Conservation (phyloP, 2,888 invertebrate species). For the Eupithecia abbreviata region DNA sequence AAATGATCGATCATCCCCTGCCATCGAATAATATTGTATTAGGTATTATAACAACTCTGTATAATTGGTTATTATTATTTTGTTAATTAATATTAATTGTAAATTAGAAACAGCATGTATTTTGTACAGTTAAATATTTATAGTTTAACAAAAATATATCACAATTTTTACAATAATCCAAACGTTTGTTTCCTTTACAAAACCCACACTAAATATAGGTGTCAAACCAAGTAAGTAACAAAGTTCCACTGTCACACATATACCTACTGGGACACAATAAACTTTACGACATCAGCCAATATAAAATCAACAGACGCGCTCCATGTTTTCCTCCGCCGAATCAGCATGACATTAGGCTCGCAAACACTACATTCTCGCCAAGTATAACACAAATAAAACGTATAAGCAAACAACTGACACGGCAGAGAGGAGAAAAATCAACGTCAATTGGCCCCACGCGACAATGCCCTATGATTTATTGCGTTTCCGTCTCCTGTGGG, state of each 20-base stretch:
- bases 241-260: slow-evolving; percentile 18
- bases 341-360: slow-evolving; percentile 36
- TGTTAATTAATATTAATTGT: slow-evolving; percentile 80
- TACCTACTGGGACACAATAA: slow-evolving; percentile 20
- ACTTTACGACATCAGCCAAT: slow-evolving; percentile 28
- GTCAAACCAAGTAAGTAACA: not conserved
- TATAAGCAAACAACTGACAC: slow-evolving; percentile 47
- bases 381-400: slow-evolving; percentile 41
- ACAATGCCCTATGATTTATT: slow-evolving; percentile 76
- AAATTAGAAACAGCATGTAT: slow-evolving; percentile 81
- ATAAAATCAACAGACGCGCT: slow-evolving; percentile 32
- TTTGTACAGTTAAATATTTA: slow-evolving; percentile 84
- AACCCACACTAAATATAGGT: not conserved
- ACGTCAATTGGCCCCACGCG: slow-evolving; percentile 69
- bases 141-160: slow-evolving; percentile 84
- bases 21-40: slow-evolving; percentile 82
- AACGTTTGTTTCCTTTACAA: slow-evolving; percentile 54
- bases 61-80: slow-evolving; percentile 66
- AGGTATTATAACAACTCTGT: slow-evolving; percentile 50
- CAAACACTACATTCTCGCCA: slow-evolving; percentile 35
- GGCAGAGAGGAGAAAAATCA: slow-evolving; percentile 64
- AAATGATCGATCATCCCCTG: slow-evolving; percentile 92
- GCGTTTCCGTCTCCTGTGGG: slow-evolving; percentile 61
- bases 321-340: slow-evolving; percentile 37
- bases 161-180: slow-evolving; percentile 80